Evolutionary conservation across 2,113 vertebrate species (phyloP), one percentile per base, ranked within the genome.

Genomic region (Rhineura floridana): DNA sequence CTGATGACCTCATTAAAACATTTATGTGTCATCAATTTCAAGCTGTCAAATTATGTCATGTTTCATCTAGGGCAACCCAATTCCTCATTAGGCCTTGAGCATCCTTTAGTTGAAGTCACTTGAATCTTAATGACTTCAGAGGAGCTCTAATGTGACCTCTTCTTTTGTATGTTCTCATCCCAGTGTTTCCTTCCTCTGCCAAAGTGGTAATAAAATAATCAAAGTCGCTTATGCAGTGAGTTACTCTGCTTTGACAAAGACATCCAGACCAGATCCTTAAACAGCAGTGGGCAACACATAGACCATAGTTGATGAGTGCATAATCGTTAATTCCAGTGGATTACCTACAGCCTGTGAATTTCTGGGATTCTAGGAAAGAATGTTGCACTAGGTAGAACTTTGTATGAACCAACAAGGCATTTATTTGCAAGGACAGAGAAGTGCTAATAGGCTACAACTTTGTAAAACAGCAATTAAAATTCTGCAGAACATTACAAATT

Each of bases 1-100:
- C 59, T 28, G 11, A 70, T 87, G 15, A 4, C 5, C 48, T 1
- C 28, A 73, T 90, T 67, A 52, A 46, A 84, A 44, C 12, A 70
- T 79, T 50, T 70, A 67, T 70, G 52, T 82, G 79, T 83, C 52
- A 85, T 2, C n/a, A 52, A 3, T 80, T 89, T 67, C 28, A 30
- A 39, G 77, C 90, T 90, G 79, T 87, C 48, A 84, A 5, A 42
- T 13, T 2, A 13, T 87, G 73, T 88, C 79, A 46, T 81, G 1
- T 69, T 2, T 67, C 67, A n/a, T 75, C 83, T 83, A 67, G 11
- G 0, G 17, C 67, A 65, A 30, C 21, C 87, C 0, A 0, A 15
- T 39, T 86, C 78, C 17, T 83, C 88, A 0, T 80, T 84, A 69
- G 46, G 3, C 4, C 11, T 79, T 8, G 28, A 70, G 4, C 77